phyloP scores from a whole-genome alignment of 2,888 invertebrate genomes.

The Brachyptera risi region DNA sequence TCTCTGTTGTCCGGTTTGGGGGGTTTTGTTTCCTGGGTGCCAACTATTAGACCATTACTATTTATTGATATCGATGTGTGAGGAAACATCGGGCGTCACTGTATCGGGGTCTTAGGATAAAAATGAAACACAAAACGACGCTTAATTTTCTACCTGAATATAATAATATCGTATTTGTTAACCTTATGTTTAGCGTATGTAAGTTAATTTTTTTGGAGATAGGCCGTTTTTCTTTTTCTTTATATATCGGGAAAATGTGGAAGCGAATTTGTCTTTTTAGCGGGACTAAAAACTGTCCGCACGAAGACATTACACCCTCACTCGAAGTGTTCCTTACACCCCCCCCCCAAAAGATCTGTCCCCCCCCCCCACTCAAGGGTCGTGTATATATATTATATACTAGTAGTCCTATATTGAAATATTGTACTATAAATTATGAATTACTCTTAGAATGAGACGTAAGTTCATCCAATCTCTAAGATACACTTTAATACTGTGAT shows the following conservation, averaged over 20 bases:
- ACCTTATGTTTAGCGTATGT: slow-evolving; percentile 15
- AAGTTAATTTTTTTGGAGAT: slow-evolving; percentile 6
- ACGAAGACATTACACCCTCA: no score
- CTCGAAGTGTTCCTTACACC: slow-evolving; percentile 35
- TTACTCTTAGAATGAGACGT: slow-evolving; percentile 24
- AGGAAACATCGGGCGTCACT: not conserved
- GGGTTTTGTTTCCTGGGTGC: slow-evolving; percentile 3
- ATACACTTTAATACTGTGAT: slow-evolving; percentile 45
- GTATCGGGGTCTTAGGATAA: slow-evolving; percentile 3
- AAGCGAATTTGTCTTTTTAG: no score
- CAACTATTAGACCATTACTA: not conserved
- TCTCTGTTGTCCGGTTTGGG: no score
- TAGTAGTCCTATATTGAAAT: slow-evolving; percentile 35
- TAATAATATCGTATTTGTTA: slow-evolving; percentile 21
- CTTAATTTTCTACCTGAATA: slow-evolving; percentile 19
- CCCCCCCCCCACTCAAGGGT: slow-evolving; percentile 37
- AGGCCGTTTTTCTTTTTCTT: slow-evolving; percentile 11
- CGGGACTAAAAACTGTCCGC: not conserved
- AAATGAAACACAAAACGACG: not conserved
- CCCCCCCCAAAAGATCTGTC: slow-evolving; percentile 37
- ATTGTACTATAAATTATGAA: slow-evolving; percentile 35
- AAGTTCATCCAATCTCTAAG: slow-evolving; percentile 24
- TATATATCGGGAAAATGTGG: no score
- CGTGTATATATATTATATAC: slow-evolving; percentile 38
- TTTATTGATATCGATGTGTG: not conserved